Base-by-base conservation (phyloP, 2,797 vertebrate species). In the Sebastes goodei region DNA sequence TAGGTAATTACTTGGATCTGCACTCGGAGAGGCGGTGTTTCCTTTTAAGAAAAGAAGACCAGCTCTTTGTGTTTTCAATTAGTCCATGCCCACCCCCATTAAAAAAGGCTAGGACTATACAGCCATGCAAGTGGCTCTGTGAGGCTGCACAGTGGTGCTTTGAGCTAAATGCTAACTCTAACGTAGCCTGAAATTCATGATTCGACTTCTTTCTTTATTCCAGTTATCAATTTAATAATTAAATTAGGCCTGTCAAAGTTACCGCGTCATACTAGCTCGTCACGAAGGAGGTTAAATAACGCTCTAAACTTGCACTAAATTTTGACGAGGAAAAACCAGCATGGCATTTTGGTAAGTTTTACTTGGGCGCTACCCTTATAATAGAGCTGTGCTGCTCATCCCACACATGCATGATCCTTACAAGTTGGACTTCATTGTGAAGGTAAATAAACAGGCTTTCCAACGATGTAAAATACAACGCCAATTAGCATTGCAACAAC, bases 61-160 rank as follows among this genome's bases (percentile, higher is more conserved):
- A 65, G 27, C 49, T 49, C 33, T 81, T 75, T 38, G 23, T 84
- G 80, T 77, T 88, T 88, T 82, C 68, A 85, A 89, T 87, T 78
- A 85, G 30, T 82, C 76, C 61, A 30, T 6, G 29, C 29, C 29
- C 29, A 30, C 30, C 30, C 2, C 30, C 29, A 7, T 30, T 30
- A 30, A 30, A 30, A 30, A 30, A 30, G 29, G 29, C 29, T 30
- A 30, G 29, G 30, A 2, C 35, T 38, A n/a, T 35, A 32, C 52
- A 60, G 62, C 57, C 14, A 21, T 62, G 55, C 14, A 46, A 46
- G 60, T 7, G 3, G 25, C 12, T 53, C 9, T 25, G 10, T 42
- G 30, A 68, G 33, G 23, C 20, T 53, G 20, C 33, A n/a, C 20
- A 64, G 0, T 29, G 4, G n/a, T 64, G 38, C 62, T 53, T 62